Evolutionary conservation across 2,888 invertebrate genomes (phyloP), one percentile per base, ranked within the genome.

Genomic region (Hydroisotoma schaefferi): DNA sequence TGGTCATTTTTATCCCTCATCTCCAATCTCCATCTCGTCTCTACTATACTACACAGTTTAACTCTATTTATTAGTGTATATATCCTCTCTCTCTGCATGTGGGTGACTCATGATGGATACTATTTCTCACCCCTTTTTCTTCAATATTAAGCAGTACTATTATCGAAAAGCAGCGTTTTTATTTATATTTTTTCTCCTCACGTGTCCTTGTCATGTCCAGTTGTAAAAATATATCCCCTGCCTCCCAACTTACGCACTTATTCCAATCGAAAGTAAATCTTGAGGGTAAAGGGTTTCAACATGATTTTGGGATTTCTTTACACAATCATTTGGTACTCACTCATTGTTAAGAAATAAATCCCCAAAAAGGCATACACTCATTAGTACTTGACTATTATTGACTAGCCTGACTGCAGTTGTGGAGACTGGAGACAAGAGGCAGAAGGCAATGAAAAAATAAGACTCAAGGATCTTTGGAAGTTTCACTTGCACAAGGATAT

Each of bases 1-100:
- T 52, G 52, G 52, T 52, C 52, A 52, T 52, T 52, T 52, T 52
- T 52, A 52, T 52, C 52, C 52, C 37, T n/a, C n/a, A n/a, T 28
- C 4, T 28, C 25, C 33, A 10, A 33, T 37, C 38, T 37, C 37
- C 37, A 33, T 23, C 22, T 6, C 23, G 8, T 10, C 43, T 43
- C n/a, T n/a, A n/a, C n/a, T n/a, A n/a, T n/a, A n/a, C n/a, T n/a
- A n/a, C n/a, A n/a, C n/a, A n/a, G n/a, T n/a, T n/a, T 33, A 15
- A 20, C 20, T 40, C 26, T 49, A 49, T 49, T 28, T 28, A 28
- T 27, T 28, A 18, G 29, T 28, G 27, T 49, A 25, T 10, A 49
- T 49, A 27, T 52, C 33, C 28, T 33, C 52, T 22, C 28, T 33
- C 52, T 52, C 52, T 52, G 52, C 52, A 52, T 52, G 48, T 48